Evolutionary conservation across 2,888 invertebrate genomes (phyloP), one percentile per base, ranked within the genome.

Genomic region (Macropis europaea): DNA sequence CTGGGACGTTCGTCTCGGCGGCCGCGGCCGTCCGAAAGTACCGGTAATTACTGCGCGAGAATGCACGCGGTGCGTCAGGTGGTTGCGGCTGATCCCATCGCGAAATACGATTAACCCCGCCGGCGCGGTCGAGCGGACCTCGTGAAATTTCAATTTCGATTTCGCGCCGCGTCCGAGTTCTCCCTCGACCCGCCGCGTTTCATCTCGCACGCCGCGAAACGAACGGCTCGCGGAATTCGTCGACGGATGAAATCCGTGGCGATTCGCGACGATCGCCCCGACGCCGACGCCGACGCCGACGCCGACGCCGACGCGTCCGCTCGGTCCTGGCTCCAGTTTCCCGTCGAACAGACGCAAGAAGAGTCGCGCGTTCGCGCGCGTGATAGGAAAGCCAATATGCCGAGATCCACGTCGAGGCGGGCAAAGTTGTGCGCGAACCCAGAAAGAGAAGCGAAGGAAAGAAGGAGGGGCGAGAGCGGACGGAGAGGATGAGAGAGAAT

Each of bases 401-500:
- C 54, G 47, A 15, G 71, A 64, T 71, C 68, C 57, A 72, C 61
- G 56, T 60, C 59, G 59, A 60, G 45, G 15, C 43, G 63, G 32
- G 38, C 43, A 43, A 72, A 54, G n/a, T n/a, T n/a, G 67, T 66
- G 61, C 52, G 43, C 52, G 73, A 32, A n/a, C n/a, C n/a, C n/a
- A 28, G 30, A 38, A 60, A 40, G 40, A 54, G 48, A 54, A 24
- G 40, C 42, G 70, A 42, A 30, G 42, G 28, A 61, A 22, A 59
- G 28, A 50, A 40, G 30, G 48, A 68, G 40, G 48, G 54, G 42
- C 48, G 40, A n/a, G n/a, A n/a, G n/a, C n/a, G n/a, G n/a, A n/a
- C n/a, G n/a, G n/a, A n/a, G n/a, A n/a, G n/a, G n/a, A 54, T 32
- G 73, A 69, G 57, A 77, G 77, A 48, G 73, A 77, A 76, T 73